Evolutionary conservation across 2,888 invertebrate species (phyloP).

Genomic region (Pristionchus fissidentatus): DNA sequence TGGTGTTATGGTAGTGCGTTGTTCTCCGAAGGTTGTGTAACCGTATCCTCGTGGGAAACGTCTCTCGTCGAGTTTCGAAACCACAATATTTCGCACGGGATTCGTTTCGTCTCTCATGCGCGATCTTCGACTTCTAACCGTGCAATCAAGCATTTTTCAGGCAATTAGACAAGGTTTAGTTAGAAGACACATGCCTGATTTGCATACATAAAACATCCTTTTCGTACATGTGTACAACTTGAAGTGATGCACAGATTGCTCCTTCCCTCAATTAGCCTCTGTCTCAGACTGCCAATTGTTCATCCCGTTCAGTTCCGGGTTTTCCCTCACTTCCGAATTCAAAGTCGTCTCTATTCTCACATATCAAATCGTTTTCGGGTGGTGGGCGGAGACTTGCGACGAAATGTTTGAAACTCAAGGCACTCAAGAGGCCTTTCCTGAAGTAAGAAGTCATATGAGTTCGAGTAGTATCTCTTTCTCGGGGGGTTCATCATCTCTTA

Average conservation of each 20-base stretch:
- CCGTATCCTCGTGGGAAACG: constrained; percentile 1
- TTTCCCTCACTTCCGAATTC: background rate
- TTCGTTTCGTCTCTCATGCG: background rate
- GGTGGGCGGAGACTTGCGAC: background rate
- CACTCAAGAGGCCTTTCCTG: background rate
- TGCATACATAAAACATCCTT: no score
- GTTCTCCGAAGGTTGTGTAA: constrained; percentile 11
- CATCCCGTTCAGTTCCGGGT: background rate
- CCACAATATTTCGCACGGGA: background rate
- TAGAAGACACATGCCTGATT: background rate
- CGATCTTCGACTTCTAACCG: background rate
- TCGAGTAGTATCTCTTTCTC: no score
- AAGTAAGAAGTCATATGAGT: constrained; percentile 9
- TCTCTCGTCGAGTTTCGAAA: background rate
- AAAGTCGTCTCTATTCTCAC: no score
- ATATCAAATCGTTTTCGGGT: background rate
- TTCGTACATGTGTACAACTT: no score
- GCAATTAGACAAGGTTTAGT: background rate
- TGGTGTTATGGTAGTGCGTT: background rate
- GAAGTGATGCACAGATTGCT: no score
- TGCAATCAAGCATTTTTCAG: background rate
- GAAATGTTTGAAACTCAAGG: background rate
- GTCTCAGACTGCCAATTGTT: background rate
- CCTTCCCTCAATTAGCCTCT: no score
- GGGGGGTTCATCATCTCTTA: constrained; percentile 6